Base-by-base conservation (phyloP, 2,888 invertebrate species). In the Aleiodes testaceus region DNA sequence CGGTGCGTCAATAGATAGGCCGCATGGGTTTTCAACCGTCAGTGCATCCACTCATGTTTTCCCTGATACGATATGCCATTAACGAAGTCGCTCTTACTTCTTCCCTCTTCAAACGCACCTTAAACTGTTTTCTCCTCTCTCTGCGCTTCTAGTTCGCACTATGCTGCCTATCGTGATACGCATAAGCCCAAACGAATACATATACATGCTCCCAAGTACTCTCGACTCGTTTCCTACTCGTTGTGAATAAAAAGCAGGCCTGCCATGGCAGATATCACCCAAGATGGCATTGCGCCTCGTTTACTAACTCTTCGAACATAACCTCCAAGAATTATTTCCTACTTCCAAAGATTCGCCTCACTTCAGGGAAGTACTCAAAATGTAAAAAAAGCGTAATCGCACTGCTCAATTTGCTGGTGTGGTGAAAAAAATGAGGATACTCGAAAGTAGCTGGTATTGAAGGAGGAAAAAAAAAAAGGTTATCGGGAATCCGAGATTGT, bases 401-500 rank as follows among this genome's bases (percentile, higher is more conserved):
- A n/a, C 12, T 49, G 9, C 36, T 36, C 36, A 36, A 36, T 36
- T 36, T 36, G 26, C 26, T 26, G 26, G 4, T 26, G 26, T 26
- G 26, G 5, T 26, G 14, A 45, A 11, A 12, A 14, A 45, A 45
- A 4, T 4, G 9, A 45, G 11, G 12, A 45, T 45, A 14, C 9
- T 45, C n/a, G 16, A n/a, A 59, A 59, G 36, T 49, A 26, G 26
- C 26, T 26, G 3, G 4, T 63, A 14, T 36, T 55, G 42, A 61
- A 44, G 7, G 7, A 61, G 11, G 22, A 63, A 44, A 44, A 63
- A n/a, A 63, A n/a, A 63, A 44, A 45, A 63, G 5, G 45, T 44
- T 26, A 52, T 69, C 59, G 11, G 77, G 69, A 65, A 79, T 70
- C 73, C 71, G 79, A 79, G 77, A 79, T 75, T 79, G 76, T 78